Percentiles rank a stretch among this genome's conserved stretches.
phyloP scores from a whole-genome alignment of 64 coral and sea anemone species.

The Actinia tenebrosa region DNA sequence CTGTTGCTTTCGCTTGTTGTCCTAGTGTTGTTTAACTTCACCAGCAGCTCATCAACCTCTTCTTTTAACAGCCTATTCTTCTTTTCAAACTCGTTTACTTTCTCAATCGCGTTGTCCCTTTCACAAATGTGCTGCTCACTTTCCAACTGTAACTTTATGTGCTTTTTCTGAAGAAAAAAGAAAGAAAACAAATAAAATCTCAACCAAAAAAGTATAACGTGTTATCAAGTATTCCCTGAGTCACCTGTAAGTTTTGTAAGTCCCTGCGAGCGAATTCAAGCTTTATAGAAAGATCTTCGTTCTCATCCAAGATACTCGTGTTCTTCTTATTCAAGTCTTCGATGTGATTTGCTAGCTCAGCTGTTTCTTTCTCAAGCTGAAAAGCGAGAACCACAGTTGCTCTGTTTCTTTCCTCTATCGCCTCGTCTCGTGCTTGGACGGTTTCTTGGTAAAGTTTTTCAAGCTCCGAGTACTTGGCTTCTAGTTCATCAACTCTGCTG shows the following conservation, averaged over 20 bases:
- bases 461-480: slow-evolving; percentile 42
- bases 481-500: slow-evolving; percentile 62
- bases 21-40: slow-evolving; percentile 25
- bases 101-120: slow-evolving; percentile 34
- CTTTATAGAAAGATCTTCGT: slow-evolving; percentile 60
- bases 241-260: slow-evolving; percentile 50
- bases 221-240: too few species aligned
- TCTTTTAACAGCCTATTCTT: slow-evolving; percentile 42
- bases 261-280: slow-evolving; percentile 55
- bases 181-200: background rate
- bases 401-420: slow-evolving; percentile 73
- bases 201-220: too few species aligned
- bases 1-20: background rate
- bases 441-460: slow-evolving; percentile 57
- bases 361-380: slow-evolving; percentile 63
- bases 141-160: slow-evolving; percentile 63
- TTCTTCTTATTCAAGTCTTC: slow-evolving; percentile 40
- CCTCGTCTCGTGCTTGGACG: slow-evolving; percentile 50
- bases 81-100: slow-evolving; percentile 53
- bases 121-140: slow-evolving; percentile 48
- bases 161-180: slow-evolving; percentile 30
- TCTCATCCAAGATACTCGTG: slow-evolving; percentile 32
- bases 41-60: slow-evolving; percentile 21
- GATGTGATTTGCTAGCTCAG: slow-evolving; percentile 53
- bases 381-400: slow-evolving; percentile 64